Evolutionary conservation across 2,113 vertebrate genomes (phyloP).

Genomic region (Scopus umbretta): DNA sequence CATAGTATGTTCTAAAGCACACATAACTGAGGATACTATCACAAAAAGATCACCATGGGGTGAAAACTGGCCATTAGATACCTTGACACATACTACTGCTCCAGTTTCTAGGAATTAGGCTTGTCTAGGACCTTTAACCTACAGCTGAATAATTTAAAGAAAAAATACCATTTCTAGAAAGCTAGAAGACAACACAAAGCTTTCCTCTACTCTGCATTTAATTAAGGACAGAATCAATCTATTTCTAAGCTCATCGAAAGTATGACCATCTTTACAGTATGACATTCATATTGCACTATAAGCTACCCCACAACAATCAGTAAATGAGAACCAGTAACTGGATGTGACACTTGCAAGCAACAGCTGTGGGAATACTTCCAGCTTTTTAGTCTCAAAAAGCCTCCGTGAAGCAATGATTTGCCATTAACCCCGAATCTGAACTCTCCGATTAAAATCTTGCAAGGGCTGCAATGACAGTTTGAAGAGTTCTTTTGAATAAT

Average conservation of each 20-base stretch:
- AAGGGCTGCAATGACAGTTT: constrained; percentile 36
- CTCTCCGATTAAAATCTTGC: constrained; percentile 47
- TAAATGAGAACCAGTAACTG: background rate
- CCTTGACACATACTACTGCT: background rate
- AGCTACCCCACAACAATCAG: background rate
- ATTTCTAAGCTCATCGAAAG: background rate
- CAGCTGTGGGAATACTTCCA: constrained; percentile 44
- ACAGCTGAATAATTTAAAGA: background rate
- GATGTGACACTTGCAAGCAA: constrained; percentile 13
- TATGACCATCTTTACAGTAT: background rate
- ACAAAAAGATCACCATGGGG: background rate
- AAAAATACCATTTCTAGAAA: background rate
- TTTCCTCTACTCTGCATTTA: background rate
- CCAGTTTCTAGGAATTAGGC: background rate
- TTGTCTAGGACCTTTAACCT: background rate
- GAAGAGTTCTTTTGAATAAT: constrained; percentile 55
- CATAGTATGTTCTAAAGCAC: background rate
- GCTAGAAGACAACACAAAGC: background rate
- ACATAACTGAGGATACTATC: background rate
- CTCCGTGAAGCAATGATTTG: constrained; percentile 43
- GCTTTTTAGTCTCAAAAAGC: background rate
- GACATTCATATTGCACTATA: background rate
- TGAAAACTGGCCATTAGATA: background rate
- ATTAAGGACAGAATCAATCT: background rate
- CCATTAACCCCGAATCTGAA: constrained; percentile 62